Evolutionary conservation across 2,797 vertebrate genomes (phyloP), one percentile per base, ranked within the genome.

Genomic region (Pseudotriccus pelzelni): DNA sequence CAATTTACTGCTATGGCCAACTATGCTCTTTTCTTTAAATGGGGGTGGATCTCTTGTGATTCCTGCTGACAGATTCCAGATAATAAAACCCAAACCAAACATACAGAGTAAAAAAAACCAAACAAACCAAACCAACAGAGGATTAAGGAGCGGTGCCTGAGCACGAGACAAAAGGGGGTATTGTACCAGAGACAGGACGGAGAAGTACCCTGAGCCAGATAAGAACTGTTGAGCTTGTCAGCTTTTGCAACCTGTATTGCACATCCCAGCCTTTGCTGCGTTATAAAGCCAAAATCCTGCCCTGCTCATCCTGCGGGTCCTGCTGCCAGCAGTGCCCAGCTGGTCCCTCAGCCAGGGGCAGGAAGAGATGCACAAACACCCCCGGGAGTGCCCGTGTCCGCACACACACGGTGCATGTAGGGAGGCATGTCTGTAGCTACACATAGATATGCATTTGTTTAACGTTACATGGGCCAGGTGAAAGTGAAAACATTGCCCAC

Each of bases 171-270:
- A 41, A 73, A 79, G 93, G 91, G 89, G 17, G 8, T 23, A 5
- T 84, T 64, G 67, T 82, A 88, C 89, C 67, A 13, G 28, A 95
- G 96, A 82, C 82, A 36, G 17, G 96, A 94, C 75, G 64, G 68
- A 87, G 81, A 68, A 93, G 80, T 78, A 96, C 96, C 94, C 95
- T 97, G 96, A 96, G 94, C 85, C 92, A 87, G 85, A 90, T n/a
- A 43, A 69, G 80, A 76, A 47, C 88, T 74, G 89, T 83, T 89
- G 76, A 21, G 32, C 85, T 63, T 53, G 68, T 90, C 85, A 82
- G 83, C 95, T 73, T 94, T 89, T 95, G 89, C 91, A 56, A 77
- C 95, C 94, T 94, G 50, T 64, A 83, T 79, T 83, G 93, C 81
- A 91, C 87, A 49, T 95, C 53, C 55, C 94, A 95, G 94, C 73